A percentile compares a stretch with the other conserved stretches of the same genome.
Evolutionary conservation across 1,140 invertebrate genomes (phyloP).

Genomic region (Eciton burchellii): DNA sequence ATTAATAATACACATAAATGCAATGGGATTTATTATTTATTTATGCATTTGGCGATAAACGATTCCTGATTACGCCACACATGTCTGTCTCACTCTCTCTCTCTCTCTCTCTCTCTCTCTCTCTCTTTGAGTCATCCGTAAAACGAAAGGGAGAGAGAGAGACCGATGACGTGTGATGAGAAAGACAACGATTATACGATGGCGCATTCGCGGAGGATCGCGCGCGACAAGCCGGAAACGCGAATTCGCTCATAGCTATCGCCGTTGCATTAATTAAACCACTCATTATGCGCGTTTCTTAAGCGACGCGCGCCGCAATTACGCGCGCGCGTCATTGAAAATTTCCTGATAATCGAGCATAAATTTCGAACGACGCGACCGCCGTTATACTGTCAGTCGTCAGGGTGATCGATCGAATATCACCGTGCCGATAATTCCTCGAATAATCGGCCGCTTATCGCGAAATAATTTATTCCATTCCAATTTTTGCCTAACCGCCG

Average conservation of each 20-base stretch:
- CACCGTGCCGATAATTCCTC: neutral
- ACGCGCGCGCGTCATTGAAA: neutral
- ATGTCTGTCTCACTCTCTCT: too few species aligned
- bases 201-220: neutral
- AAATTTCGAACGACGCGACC: neutral
- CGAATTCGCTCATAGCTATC: neutral
- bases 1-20: neutral
- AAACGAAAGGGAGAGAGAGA: neutral
- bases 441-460: neutral
- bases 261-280: neutral
- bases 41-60: constrained; percentile 3
- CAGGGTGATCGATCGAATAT: neutral
- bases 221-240: neutral
- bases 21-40: too few species aligned
- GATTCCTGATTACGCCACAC: constrained; percentile 8
- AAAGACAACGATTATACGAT: constrained; percentile 6
- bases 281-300: neutral
- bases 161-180: neutral
- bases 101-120: too few species aligned
- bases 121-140: neutral
- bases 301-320: neutral
- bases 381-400: too few species aligned
- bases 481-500: neutral
- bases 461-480: constrained; percentile 4
- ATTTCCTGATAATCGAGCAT: neutral